A percentile compares a stretch with the other conserved stretches of the same genome.
phyloP scores from a whole-genome alignment of 2,797 vertebrate species.

The Sebastes melanostomus region DNA sequence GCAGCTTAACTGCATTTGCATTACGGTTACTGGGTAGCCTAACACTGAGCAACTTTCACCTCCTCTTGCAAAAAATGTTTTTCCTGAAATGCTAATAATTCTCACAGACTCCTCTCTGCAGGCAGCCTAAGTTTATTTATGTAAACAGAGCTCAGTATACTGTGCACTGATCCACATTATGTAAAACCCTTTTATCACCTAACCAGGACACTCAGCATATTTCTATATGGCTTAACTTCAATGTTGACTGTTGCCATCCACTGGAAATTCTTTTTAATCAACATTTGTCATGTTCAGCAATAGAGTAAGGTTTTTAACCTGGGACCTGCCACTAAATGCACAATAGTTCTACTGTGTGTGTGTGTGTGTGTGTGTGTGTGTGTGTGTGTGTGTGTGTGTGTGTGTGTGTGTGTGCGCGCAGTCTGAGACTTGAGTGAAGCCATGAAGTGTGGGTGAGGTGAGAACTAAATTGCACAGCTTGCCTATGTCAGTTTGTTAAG shows the following conservation, averaged over 20 bases:
- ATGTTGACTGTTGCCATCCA: not conserved
- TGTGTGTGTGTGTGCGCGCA: not conserved
- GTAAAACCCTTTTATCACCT: constrained; percentile 8
- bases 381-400: not conserved
- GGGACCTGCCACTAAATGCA: not conserved
- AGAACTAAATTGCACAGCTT: constrained; percentile 58
- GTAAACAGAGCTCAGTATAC: constrained; percentile 10
- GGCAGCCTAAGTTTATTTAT: not conserved
- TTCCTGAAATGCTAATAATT: not conserved
- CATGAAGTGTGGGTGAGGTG: constrained; percentile 33
- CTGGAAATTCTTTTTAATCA: not conserved
- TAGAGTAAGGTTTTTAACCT: not conserved
- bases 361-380: not conserved
- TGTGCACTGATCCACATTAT: not conserved
- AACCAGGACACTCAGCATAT: not conserved
- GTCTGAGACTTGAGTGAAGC: constrained; percentile 7
- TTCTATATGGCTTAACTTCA: not conserved
- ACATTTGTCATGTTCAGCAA: not conserved
- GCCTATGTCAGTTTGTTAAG: constrained; percentile 50
- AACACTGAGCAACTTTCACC: not conserved
- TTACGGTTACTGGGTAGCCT: not conserved
- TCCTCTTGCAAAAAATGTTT: not conserved
- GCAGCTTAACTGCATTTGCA: not conserved
- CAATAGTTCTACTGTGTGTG: constrained; percentile 3
- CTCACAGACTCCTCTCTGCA: not conserved